Conservation (phyloP, 2,888 invertebrate genomes). For the Actias luna region DNA sequence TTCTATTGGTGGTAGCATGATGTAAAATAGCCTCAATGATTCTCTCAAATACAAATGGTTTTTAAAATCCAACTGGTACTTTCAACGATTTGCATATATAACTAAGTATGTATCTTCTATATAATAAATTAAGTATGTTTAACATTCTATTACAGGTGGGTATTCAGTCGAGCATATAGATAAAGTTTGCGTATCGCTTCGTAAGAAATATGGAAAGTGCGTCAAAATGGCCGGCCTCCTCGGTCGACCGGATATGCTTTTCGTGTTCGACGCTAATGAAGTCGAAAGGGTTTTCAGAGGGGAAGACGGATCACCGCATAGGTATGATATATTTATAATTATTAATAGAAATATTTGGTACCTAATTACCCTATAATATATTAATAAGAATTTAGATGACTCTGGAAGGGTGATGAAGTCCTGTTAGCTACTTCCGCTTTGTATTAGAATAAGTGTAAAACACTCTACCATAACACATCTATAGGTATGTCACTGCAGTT, state of each 20-base stretch:
- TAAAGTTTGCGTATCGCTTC: slow-evolving; percentile 82
- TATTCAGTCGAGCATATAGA: slow-evolving; percentile 86
- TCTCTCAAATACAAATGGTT: no score
- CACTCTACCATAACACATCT: no score
- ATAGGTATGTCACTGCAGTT: no score
- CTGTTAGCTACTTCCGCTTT: no score
- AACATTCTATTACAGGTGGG: slow-evolving; percentile 67
- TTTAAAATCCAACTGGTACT: no score
- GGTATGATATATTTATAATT: slow-evolving; percentile 53
- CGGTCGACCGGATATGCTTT: slow-evolving; percentile 88
- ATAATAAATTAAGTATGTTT: background rate
- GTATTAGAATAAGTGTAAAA: no score
- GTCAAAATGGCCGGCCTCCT: slow-evolving; percentile 86
- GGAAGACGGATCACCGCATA: slow-evolving; percentile 85
- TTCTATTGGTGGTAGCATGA: no score
- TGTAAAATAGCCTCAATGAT: no score
- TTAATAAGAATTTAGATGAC: no score
- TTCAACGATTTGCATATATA: no score
- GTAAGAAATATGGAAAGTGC: slow-evolving; percentile 84
- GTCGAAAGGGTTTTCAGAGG: slow-evolving; percentile 86
- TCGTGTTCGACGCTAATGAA: slow-evolving; percentile 86
- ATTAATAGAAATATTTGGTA: background rate
- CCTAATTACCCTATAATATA: no score
- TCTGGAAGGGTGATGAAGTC: no score
- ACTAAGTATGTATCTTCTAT: background rate